Conservation (phyloP, 2,888 invertebrate genomes). For the Tinea semifulvella region DNA sequence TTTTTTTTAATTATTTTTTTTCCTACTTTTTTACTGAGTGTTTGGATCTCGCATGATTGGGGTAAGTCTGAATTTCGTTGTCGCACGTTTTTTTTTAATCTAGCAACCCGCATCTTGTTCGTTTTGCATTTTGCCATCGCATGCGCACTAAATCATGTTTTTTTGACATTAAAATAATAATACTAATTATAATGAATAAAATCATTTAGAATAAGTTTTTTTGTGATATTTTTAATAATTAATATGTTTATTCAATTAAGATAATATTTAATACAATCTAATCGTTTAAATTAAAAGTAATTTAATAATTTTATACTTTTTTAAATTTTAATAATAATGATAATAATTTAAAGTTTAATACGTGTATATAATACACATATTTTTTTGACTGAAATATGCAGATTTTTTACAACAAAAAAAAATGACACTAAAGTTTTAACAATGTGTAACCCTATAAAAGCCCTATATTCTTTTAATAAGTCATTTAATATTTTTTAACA, state of each 20-base stretch:
- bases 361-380: too few species aligned
- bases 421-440: too few species aligned
- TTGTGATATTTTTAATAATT: background rate
- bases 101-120: background rate
- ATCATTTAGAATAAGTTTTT: background rate
- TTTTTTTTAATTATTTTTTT: too few species aligned
- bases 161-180: background rate
- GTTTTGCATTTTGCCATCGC: slow-evolving; percentile 5
- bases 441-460: too few species aligned
- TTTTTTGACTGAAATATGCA: too few species aligned
- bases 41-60: slow-evolving; percentile 1
- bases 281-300: background rate
- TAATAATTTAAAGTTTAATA: too few species aligned
- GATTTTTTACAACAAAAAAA: too few species aligned
- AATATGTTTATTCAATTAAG: background rate
- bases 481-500: too few species aligned
- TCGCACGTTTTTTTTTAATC: slow-evolving; percentile 1
- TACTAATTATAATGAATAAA: background rate
- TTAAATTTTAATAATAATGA: too few species aligned
- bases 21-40: too few species aligned
- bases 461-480: too few species aligned
- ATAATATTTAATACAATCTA: background rate
- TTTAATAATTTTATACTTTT: too few species aligned
- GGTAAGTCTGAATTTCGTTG: slow-evolving; percentile 9
- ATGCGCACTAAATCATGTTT: slow-evolving; percentile 2